Evolutionary conservation across 2,888 invertebrate genomes (phyloP).

Genomic region (Dryobota labecula): DNA sequence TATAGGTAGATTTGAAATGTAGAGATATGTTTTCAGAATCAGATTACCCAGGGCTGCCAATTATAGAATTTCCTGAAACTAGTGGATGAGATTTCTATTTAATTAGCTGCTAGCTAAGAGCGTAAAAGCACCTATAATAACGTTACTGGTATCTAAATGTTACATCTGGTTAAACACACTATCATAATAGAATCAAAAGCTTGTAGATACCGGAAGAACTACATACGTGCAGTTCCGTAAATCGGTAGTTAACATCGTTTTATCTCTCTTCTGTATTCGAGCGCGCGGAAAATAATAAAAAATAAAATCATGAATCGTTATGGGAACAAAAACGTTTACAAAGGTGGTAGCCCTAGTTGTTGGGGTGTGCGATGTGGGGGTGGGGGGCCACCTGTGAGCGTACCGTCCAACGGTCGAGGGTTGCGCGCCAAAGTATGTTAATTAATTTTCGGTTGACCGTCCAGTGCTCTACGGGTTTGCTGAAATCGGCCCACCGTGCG

Average conservation of each 20-base stretch:
- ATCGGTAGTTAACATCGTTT: slow-evolving; percentile 58
- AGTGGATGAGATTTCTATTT: slow-evolving; percentile 1
- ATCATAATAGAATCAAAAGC: slow-evolving; percentile 28
- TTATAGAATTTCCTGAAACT: slow-evolving; percentile 21
- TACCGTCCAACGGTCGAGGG: slow-evolving; percentile 77
- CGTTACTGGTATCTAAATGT: slow-evolving; percentile 8
- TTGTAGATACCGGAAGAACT: not conserved
- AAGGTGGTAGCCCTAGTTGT: slow-evolving; percentile 69
- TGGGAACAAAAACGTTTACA: slow-evolving; percentile 66
- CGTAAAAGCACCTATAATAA: not conserved
- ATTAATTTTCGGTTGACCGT: slow-evolving; percentile 90
- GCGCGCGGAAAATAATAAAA: slow-evolving; percentile 58
- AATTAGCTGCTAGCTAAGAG: slow-evolving; percentile 9
- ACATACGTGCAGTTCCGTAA: slow-evolving; percentile 32
- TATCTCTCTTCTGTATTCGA: slow-evolving; percentile 51
- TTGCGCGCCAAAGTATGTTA: slow-evolving; percentile 89
- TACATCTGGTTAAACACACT: slow-evolving; percentile 18
- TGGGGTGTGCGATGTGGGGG: slow-evolving; percentile 70
- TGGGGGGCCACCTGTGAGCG: slow-evolving; percentile 81
- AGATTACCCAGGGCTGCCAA: slow-evolving; percentile 51
- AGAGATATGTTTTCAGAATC: slow-evolving; percentile 47
- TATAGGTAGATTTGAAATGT: slow-evolving; percentile 46
- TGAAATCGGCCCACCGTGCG: slow-evolving; percentile 86
- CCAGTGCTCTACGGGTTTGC: slow-evolving; percentile 80
- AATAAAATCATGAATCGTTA: slow-evolving; percentile 64